These are phyloP conservation scores for Bufotes viridis DNA, from an alignment of 2,797 vertebrate genomes.

Conservation along the genomic window DNA sequence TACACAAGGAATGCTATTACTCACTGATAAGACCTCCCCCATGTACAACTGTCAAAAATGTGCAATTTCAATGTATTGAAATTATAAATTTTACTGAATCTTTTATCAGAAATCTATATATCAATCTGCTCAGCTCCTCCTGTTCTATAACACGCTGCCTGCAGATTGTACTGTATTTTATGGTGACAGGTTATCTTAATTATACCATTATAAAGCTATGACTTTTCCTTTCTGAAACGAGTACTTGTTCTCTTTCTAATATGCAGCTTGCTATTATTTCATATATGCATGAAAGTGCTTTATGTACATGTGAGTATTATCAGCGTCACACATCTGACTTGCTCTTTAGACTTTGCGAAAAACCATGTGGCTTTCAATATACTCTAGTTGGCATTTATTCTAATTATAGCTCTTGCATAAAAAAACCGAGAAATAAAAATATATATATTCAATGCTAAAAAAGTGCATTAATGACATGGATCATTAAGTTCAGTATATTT, in stretches of 20 bases:
- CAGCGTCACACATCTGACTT: not conserved
- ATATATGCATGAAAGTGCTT: not conserved
- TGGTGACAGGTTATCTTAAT: too few relatives aligned
- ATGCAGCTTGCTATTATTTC: not conserved
- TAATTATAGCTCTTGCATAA: not conserved
- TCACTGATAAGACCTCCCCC: too few relatives aligned
- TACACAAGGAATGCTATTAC: too few relatives aligned
- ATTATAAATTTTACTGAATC: too few relatives aligned
- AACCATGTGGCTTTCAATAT: not conserved
- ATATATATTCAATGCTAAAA: not conserved
- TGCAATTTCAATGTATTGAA: too few relatives aligned
- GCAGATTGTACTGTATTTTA: too few relatives aligned
- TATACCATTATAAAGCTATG: not conserved
- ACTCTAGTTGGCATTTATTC: not conserved
- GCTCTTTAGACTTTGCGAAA: not conserved
- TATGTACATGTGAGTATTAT: slow-evolving; percentile 2
- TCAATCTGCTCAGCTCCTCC: too few relatives aligned
- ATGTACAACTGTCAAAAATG: too few relatives aligned
- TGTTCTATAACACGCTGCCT: too few relatives aligned
- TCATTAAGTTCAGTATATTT: slow-evolving; percentile 34
- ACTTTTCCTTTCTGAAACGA: not conserved
- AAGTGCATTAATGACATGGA: not conserved
- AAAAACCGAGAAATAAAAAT: not conserved
- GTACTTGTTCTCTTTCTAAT: not conserved
- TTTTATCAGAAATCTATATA: too few relatives aligned